Conservation (phyloP, 2,888 invertebrate species). For the Microctonus hyperodae region DNA sequence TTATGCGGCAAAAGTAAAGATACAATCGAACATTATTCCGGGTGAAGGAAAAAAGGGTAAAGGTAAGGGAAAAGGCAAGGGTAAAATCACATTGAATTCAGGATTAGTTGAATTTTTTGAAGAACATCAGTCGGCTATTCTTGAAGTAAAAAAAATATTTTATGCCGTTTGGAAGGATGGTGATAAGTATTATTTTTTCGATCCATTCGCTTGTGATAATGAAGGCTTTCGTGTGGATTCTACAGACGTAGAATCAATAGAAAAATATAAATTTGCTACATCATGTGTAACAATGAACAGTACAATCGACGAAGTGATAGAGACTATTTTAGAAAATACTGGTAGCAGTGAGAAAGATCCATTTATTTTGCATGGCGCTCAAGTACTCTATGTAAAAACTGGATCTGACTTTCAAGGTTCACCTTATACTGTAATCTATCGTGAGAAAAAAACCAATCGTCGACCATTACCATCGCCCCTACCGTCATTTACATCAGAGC, state of each 20-base stretch:
- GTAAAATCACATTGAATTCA: slow-evolving; percentile 44
- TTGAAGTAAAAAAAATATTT: slow-evolving; percentile 53
- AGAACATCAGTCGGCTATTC: slow-evolving; percentile 42
- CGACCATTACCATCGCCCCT: slow-evolving; percentile 43
- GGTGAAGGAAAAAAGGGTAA: slow-evolving; percentile 47
- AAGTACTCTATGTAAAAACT: slow-evolving; percentile 55
- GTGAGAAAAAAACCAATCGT: slow-evolving; percentile 51
- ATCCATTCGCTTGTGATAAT: slow-evolving; percentile 56
- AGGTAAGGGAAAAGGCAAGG: slow-evolving; percentile 35
- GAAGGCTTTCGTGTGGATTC: slow-evolving; percentile 52
- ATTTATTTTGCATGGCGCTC: slow-evolving; percentile 52
- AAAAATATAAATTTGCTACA: slow-evolving; percentile 39
- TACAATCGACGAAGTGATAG: slow-evolving; percentile 50
- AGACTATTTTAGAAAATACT: slow-evolving; percentile 54
- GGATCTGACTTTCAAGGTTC: slow-evolving; percentile 41
- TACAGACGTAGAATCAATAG: slow-evolving; percentile 37
- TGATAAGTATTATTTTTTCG: slow-evolving; percentile 54
- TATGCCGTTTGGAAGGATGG: slow-evolving; percentile 58
- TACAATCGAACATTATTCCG: slow-evolving; percentile 51
- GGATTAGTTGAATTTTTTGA: slow-evolving; percentile 53
- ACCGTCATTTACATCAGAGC: background rate
- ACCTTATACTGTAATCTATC: slow-evolving; percentile 52
- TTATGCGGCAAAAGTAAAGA: slow-evolving; percentile 55
- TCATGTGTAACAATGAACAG: slow-evolving; percentile 57
- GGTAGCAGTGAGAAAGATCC: slow-evolving; percentile 53